Evolutionary conservation across 1,140 invertebrate genomes (phyloP).

Genomic region (Penaeus chinensis): DNA sequence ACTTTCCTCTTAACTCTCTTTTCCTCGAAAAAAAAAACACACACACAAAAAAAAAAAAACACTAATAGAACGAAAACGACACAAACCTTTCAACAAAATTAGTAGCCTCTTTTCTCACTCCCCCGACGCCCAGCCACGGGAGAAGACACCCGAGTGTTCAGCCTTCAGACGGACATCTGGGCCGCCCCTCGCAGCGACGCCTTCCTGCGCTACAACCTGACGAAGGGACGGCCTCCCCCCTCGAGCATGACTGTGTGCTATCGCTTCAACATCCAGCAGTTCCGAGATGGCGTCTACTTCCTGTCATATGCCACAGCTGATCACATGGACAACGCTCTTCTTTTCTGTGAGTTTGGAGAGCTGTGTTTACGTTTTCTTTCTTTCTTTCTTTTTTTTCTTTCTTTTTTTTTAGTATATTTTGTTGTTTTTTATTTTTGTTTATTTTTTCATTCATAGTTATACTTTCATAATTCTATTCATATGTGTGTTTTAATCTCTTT

Average conservation of each 20-base stretch:
- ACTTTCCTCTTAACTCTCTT: too few species aligned
- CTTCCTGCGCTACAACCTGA: constrained; percentile 40
- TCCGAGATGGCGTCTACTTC: constrained; percentile 45
- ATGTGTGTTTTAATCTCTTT: not conserved
- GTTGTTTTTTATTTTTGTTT: too few species aligned
- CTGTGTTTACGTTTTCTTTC: too few species aligned
- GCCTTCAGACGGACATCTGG: constrained; percentile 51
- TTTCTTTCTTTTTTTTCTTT: too few species aligned
- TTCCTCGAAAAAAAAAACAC: not conserved
- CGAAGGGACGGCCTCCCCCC: not conserved
- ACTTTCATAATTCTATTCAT: not conserved
- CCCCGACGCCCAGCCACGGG: not conserved
- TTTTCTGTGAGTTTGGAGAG: constrained; percentile 40
- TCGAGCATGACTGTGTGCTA: constrained; percentile 38
- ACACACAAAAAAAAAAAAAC: too few species aligned
- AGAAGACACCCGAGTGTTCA: constrained; percentile 25
- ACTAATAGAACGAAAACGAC: not conserved
- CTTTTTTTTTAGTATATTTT: too few species aligned
- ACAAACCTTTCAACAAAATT: not conserved
- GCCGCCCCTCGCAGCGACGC: constrained; percentile 19
- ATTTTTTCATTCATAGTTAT: not conserved
- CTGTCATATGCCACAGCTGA: constrained; percentile 46
- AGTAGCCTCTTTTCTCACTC: not conserved
- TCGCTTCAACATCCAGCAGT: constrained; percentile 43
- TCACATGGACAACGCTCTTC: constrained; percentile 34